These are phyloP conservation scores for Aplysia californica DNA, from an alignment of 1,140 invertebrate species.

Conservation along the genomic window DNA sequence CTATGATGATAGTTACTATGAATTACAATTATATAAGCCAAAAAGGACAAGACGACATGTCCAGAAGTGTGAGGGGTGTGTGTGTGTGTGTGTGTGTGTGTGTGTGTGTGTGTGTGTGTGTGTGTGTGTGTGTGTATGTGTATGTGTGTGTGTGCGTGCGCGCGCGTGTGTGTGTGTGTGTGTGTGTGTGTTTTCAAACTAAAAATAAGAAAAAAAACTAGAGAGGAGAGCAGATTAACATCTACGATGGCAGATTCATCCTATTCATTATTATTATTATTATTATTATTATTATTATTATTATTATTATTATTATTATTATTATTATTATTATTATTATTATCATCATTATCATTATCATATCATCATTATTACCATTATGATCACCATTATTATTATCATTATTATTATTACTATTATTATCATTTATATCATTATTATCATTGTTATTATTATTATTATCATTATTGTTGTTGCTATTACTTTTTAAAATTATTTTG, in stretches of 20 bases:
- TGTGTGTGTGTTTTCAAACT: neutral
- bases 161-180: slow-evolving; percentile 1
- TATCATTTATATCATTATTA: neutral
- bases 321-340: neutral
- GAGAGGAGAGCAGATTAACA: neutral
- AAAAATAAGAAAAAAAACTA: neutral
- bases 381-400: neutral
- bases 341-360: neutral
- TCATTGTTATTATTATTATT: neutral
- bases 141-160: slow-evolving; percentile 23
- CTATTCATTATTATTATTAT: neutral
- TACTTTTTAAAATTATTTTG: neutral
- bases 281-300: neutral
- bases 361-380: neutral
- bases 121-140: slow-evolving; percentile 22
- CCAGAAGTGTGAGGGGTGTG: no score
- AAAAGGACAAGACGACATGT: no score
- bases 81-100: no score
- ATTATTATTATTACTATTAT: slow-evolving; percentile 2
- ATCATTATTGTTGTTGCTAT: neutral
- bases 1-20: no score
- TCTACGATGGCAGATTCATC: neutral
- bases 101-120: slow-evolving; percentile 18
- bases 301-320: neutral
- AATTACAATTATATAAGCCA: no score